These are phyloP conservation scores for Pristionchus fissidentatus DNA, from an alignment of 2,888 invertebrate genomes.

Conservation along the genomic window DNA sequence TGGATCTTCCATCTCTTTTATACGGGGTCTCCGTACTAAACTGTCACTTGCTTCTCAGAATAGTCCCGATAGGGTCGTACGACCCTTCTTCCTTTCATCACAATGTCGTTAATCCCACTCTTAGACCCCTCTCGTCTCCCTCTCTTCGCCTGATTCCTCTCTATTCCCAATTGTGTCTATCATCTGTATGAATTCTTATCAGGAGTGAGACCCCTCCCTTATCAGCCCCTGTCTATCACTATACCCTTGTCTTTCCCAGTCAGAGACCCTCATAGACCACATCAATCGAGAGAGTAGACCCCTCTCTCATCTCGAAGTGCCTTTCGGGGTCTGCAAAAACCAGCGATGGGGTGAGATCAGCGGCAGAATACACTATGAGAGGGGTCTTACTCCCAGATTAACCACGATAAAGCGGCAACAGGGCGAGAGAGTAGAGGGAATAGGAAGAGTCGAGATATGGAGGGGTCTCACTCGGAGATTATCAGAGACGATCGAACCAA, in stretches of 20 bases:
- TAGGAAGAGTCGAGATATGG: too few relatives aligned
- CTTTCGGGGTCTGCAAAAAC: too few relatives aligned
- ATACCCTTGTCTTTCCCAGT: neutral
- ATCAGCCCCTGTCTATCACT: neutral
- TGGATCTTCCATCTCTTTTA: neutral
- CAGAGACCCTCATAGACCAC: too few relatives aligned
- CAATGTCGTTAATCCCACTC: neutral
- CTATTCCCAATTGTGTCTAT: neutral
- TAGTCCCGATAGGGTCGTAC: neutral
- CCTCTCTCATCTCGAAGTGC: too few relatives aligned
- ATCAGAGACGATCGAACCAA: too few relatives aligned
- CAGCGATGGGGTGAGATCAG: too few relatives aligned
- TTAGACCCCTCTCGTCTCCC: constrained; percentile 32
- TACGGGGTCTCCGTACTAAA: neutral
- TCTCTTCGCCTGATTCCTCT: neutral
- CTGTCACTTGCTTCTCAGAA: constrained; percentile 15
- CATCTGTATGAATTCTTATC: neutral
- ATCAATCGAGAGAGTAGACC: too few relatives aligned
- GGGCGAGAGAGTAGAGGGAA: too few relatives aligned
- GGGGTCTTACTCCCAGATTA: too few relatives aligned
- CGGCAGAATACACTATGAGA: too few relatives aligned
- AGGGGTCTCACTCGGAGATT: too few relatives aligned
- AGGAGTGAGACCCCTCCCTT: constrained; percentile 24
- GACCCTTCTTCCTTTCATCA: constrained; percentile 27
- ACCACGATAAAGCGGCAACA: too few relatives aligned